Conservation (phyloP, 37 sponge, comb jelly and placozoan species). For the Axinella damicornis region DNA sequence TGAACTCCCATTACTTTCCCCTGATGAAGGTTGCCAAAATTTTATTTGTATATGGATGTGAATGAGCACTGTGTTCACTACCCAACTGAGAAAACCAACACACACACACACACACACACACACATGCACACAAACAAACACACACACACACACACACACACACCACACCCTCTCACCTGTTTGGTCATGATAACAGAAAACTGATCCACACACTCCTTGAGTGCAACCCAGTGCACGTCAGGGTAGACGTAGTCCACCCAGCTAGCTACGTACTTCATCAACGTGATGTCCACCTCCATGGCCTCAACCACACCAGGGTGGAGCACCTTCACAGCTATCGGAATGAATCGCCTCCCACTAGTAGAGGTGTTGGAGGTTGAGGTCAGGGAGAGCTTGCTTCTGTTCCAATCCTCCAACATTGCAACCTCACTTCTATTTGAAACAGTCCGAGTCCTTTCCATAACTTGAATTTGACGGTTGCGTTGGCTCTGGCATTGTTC, state of each 20-base stretch:
- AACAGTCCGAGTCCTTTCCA: neutral
- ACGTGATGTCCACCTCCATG: slow-evolving; percentile 50
- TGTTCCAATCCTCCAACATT: neutral
- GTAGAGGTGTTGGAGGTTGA: neutral
- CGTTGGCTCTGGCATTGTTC: neutral
- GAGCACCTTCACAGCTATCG: slow-evolving; percentile 78
- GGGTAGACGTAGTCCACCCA: slow-evolving; percentile 71
- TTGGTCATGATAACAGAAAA: slow-evolving; percentile 56
- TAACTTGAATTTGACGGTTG: neutral
- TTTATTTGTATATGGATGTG: too few relatives aligned
- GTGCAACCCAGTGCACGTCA: slow-evolving; percentile 67
- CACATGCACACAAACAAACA: slow-evolving; percentile 17
- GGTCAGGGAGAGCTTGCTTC: neutral
- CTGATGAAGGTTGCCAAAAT: too few relatives aligned
- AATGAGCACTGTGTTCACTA: too few relatives aligned
- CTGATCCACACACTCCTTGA: slow-evolving; percentile 68
- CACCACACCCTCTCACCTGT: slow-evolving; percentile 45
- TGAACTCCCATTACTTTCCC: too few relatives aligned
- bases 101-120: slow-evolving; percentile 20
- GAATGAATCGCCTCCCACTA: neutral
- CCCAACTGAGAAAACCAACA: too few relatives aligned
- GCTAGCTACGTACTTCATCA: slow-evolving; percentile 62
- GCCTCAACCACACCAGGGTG: slow-evolving; percentile 53
- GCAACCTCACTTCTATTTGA: neutral
- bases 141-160: slow-evolving; percentile 59